Base-by-base conservation (phyloP, 2,113 vertebrate species). In the Otocyon megalotis region DNA sequence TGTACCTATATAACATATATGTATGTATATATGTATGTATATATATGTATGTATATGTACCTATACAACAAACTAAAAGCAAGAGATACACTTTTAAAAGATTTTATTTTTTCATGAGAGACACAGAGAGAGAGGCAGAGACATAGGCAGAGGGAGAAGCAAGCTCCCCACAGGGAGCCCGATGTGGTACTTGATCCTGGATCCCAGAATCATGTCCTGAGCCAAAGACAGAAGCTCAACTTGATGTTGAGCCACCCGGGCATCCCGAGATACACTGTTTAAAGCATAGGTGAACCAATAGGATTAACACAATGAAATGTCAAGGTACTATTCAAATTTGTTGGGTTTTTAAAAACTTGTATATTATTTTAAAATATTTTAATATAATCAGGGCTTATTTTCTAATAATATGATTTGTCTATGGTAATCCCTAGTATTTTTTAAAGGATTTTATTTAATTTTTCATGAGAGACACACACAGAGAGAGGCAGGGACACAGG, bases 21-120 rank as follows among this genome's bases (percentile, higher is more conserved):
- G 43, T 43, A 43, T 43, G 43, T 43, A 1, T 43, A 5, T n/a
- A n/a, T n/a, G n/a, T n/a, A n/a, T n/a, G 98, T 24, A 98, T 28
- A 48, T 15, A 2, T 35, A 69, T 8, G 50, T 67, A 67, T 16
- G 30, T 15, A 32, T 32, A 67, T 32, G 43, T 43, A 67, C 15
- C 43, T 30, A 77, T 77, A 30, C 9, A 10, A 77, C 8, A 54
- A 71, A 56, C 88, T 71, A 86, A 90, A 88, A 82, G 77, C 79
- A 93, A 43, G 0, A 67, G 8, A 28, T 19, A 88, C 2, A 26
- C 22, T 2, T 80, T 58, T 67, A 88, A 53, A 65, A 80, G 37
- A 43, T 43, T 43, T 43, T 7, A 43, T 43, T 43, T 43, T 43
- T 43, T 43, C 43, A 43, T 43, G 43, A 43, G 43, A 43, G 7